phyloP scores from a whole-genome alignment of 2,888 invertebrate species.

The Galerucella pusilla region DNA sequence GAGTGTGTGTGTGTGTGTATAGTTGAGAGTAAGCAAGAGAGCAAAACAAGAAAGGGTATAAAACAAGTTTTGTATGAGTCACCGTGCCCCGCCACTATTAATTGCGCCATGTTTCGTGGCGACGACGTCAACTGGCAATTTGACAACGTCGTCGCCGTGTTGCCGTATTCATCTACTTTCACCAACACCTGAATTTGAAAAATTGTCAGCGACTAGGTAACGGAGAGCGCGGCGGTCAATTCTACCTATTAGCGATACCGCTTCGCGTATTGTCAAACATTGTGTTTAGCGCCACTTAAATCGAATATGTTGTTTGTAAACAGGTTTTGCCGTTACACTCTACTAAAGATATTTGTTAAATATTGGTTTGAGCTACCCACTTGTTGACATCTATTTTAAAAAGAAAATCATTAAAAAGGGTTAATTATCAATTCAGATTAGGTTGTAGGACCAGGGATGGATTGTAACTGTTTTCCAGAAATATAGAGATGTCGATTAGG shows the following conservation, averaged over 20 bases:
- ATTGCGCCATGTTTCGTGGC: constrained; percentile 33
- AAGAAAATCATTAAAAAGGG: no score
- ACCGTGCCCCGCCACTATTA: constrained; percentile 46
- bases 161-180: constrained; percentile 13
- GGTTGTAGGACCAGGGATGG: no score
- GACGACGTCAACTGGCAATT: constrained; percentile 18
- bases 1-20: constrained; percentile 23
- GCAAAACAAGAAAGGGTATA: constrained; percentile 56
- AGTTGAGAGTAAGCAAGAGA: constrained; percentile 41
- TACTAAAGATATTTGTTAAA: background rate
- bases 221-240: background rate
- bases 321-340: background rate
- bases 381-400: background rate
- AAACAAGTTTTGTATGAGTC: constrained; percentile 62
- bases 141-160: constrained; percentile 35
- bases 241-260: background rate
- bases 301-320: background rate
- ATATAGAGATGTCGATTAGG: no score
- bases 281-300: background rate
- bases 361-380: background rate
- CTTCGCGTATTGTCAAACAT: background rate
- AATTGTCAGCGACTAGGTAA: constrained; percentile 6
- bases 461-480: no score
- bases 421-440: no score
- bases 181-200: constrained; percentile 20